Evolutionary conservation across 2,888 invertebrate species (phyloP).

Genomic region (Drosophila sordidapex): DNA sequence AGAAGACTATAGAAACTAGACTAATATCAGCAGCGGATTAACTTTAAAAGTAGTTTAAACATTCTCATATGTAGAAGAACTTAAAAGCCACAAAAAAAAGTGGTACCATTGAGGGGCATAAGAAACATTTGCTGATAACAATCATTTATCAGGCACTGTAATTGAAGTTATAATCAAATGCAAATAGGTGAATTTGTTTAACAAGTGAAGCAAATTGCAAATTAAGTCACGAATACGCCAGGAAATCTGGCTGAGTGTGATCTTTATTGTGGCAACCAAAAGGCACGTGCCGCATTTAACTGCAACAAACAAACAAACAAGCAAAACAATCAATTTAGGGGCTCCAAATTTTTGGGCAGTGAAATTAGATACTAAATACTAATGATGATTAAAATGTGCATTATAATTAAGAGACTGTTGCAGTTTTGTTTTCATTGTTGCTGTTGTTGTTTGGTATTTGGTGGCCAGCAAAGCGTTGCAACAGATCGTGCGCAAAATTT

Average conservation of each 20-base stretch:
- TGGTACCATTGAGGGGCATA: background rate
- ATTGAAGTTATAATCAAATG: slow-evolving; percentile 36
- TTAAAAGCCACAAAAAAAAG: background rate
- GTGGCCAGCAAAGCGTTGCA: slow-evolving; percentile 75
- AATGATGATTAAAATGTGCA: slow-evolving; percentile 46
- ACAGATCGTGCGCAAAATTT: slow-evolving; percentile 80
- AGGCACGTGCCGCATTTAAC: slow-evolving; percentile 48
- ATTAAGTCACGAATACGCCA: slow-evolving; percentile 15
- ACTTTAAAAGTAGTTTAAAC: background rate
- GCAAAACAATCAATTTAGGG: background rate
- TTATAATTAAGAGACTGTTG: slow-evolving; percentile 61
- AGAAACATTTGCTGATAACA: slow-evolving; percentile 13
- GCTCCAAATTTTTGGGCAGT: slow-evolving; percentile 30
- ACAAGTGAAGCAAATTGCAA: slow-evolving; percentile 38
- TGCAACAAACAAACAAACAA: slow-evolving; percentile 18
- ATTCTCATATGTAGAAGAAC: background rate
- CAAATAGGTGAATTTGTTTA: slow-evolving; percentile 28
- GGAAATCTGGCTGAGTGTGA: slow-evolving; percentile 16
- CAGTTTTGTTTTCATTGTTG: slow-evolving; percentile 17
- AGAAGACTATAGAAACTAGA: background rate
- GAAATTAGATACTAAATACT: slow-evolving; percentile 54
- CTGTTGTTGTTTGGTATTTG: slow-evolving; percentile 20
- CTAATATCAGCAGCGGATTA: background rate
- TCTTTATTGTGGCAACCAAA: background rate
- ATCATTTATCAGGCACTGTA: slow-evolving; percentile 25